A percentile compares a stretch with the other conserved stretches of the same genome.
phyloP scores from a whole-genome alignment of 2,113 vertebrate species.

The Chlorocebus sabaeus region DNA sequence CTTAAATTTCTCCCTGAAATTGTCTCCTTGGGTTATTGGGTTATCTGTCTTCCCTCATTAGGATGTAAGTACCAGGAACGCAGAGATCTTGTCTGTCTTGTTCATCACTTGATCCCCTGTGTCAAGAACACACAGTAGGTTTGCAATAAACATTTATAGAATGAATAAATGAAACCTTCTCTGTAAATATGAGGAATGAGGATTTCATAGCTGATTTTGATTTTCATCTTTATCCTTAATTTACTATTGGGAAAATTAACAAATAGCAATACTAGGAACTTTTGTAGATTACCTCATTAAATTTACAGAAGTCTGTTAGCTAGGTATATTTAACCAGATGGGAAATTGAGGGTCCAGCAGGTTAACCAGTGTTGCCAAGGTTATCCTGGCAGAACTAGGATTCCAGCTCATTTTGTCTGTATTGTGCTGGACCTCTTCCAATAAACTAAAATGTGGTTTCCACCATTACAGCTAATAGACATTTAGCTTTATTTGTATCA shows the following conservation, averaged over 20 bases:
- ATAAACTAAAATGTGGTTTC: conserved; percentile 31
- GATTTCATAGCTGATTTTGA: neutral
- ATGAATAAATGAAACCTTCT: neutral
- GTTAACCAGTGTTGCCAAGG: neutral
- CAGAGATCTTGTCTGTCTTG: neutral
- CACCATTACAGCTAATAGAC: neutral
- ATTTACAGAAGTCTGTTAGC: neutral
- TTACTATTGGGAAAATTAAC: neutral
- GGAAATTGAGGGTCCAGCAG: neutral
- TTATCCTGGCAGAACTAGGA: neutral
- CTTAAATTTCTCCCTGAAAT: neutral
- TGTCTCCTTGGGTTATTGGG: neutral
- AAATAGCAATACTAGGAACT: neutral
- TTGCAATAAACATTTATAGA: neutral
- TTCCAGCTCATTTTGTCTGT: conserved; percentile 9
- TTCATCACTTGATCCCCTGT: neutral
- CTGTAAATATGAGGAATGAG: neutral
- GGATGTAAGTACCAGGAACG: conserved; percentile 15
- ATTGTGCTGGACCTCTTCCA: neutral
- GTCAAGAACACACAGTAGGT: neutral
- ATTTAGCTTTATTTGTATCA: conserved; percentile 23
- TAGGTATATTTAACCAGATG: conserved; percentile 11
- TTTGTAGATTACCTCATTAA: neutral
- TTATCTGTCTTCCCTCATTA: neutral
- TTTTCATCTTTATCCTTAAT: neutral